These are phyloP conservation scores for Sarcophaga caerulescens DNA, from an alignment of 2,888 invertebrate genomes.

Conservation along the genomic window DNA sequence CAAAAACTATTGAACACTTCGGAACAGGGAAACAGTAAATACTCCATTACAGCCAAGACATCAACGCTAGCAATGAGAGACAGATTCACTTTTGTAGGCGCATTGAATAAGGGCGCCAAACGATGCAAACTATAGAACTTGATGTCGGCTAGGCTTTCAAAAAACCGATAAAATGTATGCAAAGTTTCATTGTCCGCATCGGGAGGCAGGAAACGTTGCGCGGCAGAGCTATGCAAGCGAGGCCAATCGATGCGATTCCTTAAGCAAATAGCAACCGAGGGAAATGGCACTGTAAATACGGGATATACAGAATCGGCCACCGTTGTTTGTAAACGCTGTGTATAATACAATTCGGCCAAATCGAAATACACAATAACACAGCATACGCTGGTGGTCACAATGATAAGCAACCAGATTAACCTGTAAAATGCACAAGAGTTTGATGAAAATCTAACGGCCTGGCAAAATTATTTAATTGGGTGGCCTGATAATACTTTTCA, in stretches of 20 bases:
- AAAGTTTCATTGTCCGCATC: constrained; percentile 71
- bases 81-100: constrained; percentile 64
- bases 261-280: constrained; percentile 77
- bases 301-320: constrained; percentile 77
- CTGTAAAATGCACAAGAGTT: constrained; percentile 63
- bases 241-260: constrained; percentile 76
- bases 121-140: constrained; percentile 70
- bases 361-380: constrained; percentile 74
- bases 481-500: constrained; percentile 73
- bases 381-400: constrained; percentile 72
- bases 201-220: constrained; percentile 73
- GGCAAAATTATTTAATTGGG: no score
- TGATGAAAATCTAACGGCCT: not conserved
- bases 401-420: constrained; percentile 75
- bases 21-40: constrained; percentile 73
- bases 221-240: constrained; percentile 71
- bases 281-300: constrained; percentile 75
- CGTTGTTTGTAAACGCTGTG: constrained; percentile 75
- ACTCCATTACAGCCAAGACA: constrained; percentile 72
- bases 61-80: constrained; percentile 73
- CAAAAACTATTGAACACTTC: constrained; percentile 79
- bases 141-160: constrained; percentile 70
- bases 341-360: constrained; percentile 73
- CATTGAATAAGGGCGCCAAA: constrained; percentile 71
- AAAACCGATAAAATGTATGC: constrained; percentile 73